Base-by-base conservation (phyloP, 2,797 vertebrate species). In the Rhadinocentrus ornatus region DNA sequence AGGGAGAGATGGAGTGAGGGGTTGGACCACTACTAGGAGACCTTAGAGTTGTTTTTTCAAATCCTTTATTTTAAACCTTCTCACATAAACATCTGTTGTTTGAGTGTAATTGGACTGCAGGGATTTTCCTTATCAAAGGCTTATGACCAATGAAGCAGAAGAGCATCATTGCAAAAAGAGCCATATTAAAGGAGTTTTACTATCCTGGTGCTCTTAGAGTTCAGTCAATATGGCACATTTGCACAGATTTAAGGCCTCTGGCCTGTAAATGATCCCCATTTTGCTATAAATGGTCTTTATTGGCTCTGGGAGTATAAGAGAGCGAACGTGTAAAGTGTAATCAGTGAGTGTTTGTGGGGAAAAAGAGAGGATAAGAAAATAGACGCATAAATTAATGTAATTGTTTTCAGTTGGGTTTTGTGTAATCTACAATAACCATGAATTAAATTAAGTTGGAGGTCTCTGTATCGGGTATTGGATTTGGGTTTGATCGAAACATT, bases 121-220 rank as follows among this genome's bases (percentile, higher is more conserved):
- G 57, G 73, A 77, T 75, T 71, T 81, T 48, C 69, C 16, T 80
- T 66, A 74, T 35, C 66, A 73, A 66, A 62, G 24, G 27, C 61
- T 77, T 56, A 62, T 59, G 53, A 69, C 56, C 68, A 67, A 27
- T 57, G 44, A 39, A 81, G 70, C 55, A 76, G 68, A 75, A 55
- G 29, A 62, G 37, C 35, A 44, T 68, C 53, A 46, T 60, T 56
- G 74, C 32, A 61, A 71, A 77, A 73, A 54, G 29, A 68, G 11
- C 9, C 39, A 69, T 26, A 48, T 22, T 9, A 48, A 22, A 48
- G n/a, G 46, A 48, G 44, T 46, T 46, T 44, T 44, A 20, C 7
- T 22, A 48, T 48, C 44, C n/a, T 7, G 46, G 11, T 48, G 46
- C 20, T 48, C n/a, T 48, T 22, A 48, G n/a, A 48, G 46, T 22